These are phyloP conservation scores for Drosophila dives DNA, from an alignment of 2,888 invertebrate species.

Conservation along the genomic window DNA sequence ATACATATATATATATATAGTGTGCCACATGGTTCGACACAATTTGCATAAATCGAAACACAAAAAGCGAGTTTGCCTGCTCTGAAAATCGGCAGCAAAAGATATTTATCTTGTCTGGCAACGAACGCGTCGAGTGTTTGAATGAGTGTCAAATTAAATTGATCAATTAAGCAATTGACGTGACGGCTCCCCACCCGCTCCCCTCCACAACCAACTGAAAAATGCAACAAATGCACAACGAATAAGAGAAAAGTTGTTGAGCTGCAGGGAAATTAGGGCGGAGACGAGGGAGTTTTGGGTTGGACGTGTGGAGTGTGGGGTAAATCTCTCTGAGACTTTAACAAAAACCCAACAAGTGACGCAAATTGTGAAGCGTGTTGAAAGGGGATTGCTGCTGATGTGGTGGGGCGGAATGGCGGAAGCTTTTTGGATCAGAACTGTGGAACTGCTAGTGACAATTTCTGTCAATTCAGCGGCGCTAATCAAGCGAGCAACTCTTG, in stretches of 20 bases:
- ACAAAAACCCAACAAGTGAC: conserved; percentile 67
- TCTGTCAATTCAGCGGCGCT: conserved; percentile 78
- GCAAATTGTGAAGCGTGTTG: conserved; percentile 60
- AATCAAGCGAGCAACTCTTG: conserved; percentile 67
- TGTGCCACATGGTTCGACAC: conserved; percentile 70
- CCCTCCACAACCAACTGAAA: conserved; percentile 18
- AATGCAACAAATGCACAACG: conserved; percentile 44
- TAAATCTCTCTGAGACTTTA: conserved; percentile 38
- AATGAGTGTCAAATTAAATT: conserved; percentile 82
- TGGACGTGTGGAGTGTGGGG: conserved; percentile 1
- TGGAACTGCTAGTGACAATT: conserved; percentile 63
- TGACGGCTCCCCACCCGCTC: conserved; percentile 23
- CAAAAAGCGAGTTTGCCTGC: conserved; percentile 64
- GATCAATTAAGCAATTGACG: conserved; percentile 82
- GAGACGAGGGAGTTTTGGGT: neutral
- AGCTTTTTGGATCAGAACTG: neutral
- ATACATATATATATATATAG: conserved; percentile 12
- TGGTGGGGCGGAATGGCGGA: neutral
- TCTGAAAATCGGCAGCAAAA: conserved; percentile 71
- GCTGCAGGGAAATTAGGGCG: conserved; percentile 3
- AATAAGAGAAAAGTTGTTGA: neutral
- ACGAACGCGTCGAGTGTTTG: conserved; percentile 62
- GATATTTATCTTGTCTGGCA: conserved; percentile 71
- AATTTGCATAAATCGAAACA: conserved; percentile 79
- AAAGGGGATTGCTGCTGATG: conserved; percentile 11